Evolutionary conservation across 2,113 vertebrate genomes (phyloP).

Genomic region (Conger conger): DNA sequence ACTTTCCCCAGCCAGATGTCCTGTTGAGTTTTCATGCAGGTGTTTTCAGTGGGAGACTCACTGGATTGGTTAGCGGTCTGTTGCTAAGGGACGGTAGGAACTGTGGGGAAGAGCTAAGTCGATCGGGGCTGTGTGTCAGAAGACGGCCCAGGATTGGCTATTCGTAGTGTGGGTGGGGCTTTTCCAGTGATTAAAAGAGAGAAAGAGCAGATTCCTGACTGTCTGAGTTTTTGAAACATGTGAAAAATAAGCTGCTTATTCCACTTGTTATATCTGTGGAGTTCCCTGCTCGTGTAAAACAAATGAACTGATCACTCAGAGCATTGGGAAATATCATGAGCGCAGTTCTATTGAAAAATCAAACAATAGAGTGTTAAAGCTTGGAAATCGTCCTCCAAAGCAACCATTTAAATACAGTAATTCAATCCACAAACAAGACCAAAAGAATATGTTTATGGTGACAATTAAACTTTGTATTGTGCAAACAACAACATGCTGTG

Average conservation of each 20-base stretch:
- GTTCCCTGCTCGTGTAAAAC: not conserved
- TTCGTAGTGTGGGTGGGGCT: not conserved
- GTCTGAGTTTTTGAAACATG: not conserved
- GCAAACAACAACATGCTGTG: not conserved
- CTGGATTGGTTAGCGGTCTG: not conserved
- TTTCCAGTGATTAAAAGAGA: not conserved
- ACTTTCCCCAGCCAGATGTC: not conserved
- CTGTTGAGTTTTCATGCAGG: conserved; percentile 4
- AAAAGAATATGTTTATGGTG: not conserved
- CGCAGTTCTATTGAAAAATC: not conserved
- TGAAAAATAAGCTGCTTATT: not conserved
- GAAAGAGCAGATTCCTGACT: conserved; percentile 3
- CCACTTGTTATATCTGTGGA: not conserved
- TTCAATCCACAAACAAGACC: not conserved
- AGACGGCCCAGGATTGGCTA: not conserved
- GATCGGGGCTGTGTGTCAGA: not conserved
- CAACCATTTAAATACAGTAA: not conserved
- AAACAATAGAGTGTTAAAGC: not conserved
- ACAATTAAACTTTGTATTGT: not conserved
- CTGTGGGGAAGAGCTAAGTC: not conserved
- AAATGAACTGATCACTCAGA: not conserved
- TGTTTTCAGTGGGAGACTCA: not conserved
- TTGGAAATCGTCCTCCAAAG: not conserved
- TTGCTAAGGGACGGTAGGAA: conserved; percentile 25
- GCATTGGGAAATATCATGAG: not conserved